Evolutionary conservation across 1,140 invertebrate genomes (phyloP), one percentile per base, ranked within the genome.

Genomic region (Brachionus rubens): DNA sequence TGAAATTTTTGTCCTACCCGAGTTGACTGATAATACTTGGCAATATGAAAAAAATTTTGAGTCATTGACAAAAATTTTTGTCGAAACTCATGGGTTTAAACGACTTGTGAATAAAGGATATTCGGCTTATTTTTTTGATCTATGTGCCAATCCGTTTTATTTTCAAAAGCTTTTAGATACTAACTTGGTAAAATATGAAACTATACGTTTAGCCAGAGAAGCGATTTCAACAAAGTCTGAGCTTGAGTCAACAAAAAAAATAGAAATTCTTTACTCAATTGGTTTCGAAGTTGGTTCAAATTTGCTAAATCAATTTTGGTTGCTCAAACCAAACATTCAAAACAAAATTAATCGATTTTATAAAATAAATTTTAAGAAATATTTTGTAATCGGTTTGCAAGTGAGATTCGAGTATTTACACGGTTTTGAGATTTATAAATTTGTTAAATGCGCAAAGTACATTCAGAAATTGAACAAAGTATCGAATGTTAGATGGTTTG

Each of bases 311-410:
- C 3, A 28, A 3, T 30, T 56, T 56, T 56, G 52, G 52, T 16
- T 16, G 4, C 1, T 33, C 7, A 56, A 56, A n/a, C 9, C 24
- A 9, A 10, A 3, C 9, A 14, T 56, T 4, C 26, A 4, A 12
- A 56, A 30, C 14, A 10, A 26, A 9, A 14, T 56, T 2, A 30
- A 56, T n/a, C 1, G 1, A 28, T n/a, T 28, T 26, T 56, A 56
- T 30, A 14, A 4, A 14, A 4, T 4, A 14, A 30, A 30, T 30
- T n/a, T 30, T 4, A 56, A 56, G 5, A 3, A 10, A 5, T 9
- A 56, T 30, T 56, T 30, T 30, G 26, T 56, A 30, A 56, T 56
- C 30, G 52, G 52, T 30, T 30, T 56, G 12, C 52, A 56, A 56
- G 1, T 56, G 7, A 56, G 52, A 56, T 7, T n/a, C 7, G 52